Base-by-base conservation (phyloP, 2,888 invertebrate species). In the Ecliptopera silaceata region DNA sequence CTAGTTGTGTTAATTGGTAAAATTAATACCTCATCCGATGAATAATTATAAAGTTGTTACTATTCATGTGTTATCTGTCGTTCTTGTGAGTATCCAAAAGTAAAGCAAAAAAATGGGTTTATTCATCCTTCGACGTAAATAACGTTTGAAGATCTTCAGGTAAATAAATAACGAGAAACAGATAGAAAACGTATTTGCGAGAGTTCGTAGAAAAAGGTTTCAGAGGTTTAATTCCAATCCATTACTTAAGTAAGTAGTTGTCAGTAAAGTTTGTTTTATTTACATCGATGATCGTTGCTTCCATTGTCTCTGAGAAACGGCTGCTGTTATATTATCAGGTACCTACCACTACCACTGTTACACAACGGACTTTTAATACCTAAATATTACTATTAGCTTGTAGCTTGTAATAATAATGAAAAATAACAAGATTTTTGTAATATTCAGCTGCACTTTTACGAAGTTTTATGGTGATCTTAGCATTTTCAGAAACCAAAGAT, bases 151-250 rank as follows among this genome's bases (percentile, higher is more conserved):
- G 41, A 41, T 49, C 20, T 13, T 5, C 20, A 29, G 41, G 31
- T 49, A 31, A 49, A 41, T 45, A 36, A 53, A 36, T 10, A 49
- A 41, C 18, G 29, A 48, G 29, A 48, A 38, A 18, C 44, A 18
- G 44, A 45, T 45, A 46, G 12, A 20, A 34, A 32, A 8, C 8
- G 47, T 47, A 47, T 26, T 38, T 17, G n/a, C 13, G 43, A 31
- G 45, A 38, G 34, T 52, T 57, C 29, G 36, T 22, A 43, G 45
- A 51, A 49, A 57, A 56, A 53, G 55, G 42, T 32, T 58, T 39
- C 39, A 46, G 43, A 61, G 56, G 11, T 39, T 42, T 52, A 56
- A 62, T 62, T 58, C 61, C 61, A 59, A 58, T 59, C 61, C 58
- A 56, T 62, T 56, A 62, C 58, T 48, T 6, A 36, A 45, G 55